Evolutionary conservation across 2,797 vertebrate genomes (phyloP), one percentile per base, ranked within the genome.

Genomic region (Crocodylus rhombifer): DNA sequence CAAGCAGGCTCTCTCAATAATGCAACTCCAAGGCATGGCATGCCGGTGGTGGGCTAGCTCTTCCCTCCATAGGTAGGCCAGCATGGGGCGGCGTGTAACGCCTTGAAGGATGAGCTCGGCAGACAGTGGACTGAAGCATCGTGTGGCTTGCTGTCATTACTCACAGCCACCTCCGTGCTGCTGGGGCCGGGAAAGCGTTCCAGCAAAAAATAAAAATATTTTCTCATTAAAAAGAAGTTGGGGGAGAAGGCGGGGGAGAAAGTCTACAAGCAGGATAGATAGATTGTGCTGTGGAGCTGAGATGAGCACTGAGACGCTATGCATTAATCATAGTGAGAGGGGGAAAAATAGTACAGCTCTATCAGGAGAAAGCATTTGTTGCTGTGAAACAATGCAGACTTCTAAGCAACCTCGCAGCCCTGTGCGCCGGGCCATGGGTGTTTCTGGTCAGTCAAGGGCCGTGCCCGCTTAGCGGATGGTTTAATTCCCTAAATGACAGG

Each of bases 381-480:
- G 80, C 0, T 57, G 81, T 36, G 85, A 62, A 80, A 23, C 0
- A 1, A 17, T 60, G 81, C 28, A 3, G 58, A 3, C 36, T 25
- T 15, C 33, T 42, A 71, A 71, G 69, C 33, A 71, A 36, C 36
- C 69, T 21, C 15, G 15, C 7, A 25, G 69, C 36, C 17, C 23
- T 15, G 36, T 82, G 88, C 28, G 15, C 77, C 0, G 7, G 86
- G 6, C 8, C 80, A 2, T 1, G n/a, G 0, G 1, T 2, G 6
- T 67, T 56, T 55, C 25, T 1, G 3, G 23, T 83, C 71, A 4
- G 0, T 4, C 14, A 0, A 1, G n/a, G 61, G 20, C 62, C 4
- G 0, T 8, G 17, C 36, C 28, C 55, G 69, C 61, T 2, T 1
- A 0, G 58, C 23, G 84, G 14, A 56, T 56, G 79, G 1, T 88